Conservation (phyloP, 2,888 invertebrate genomes). For the Xiphydria camelus region DNA sequence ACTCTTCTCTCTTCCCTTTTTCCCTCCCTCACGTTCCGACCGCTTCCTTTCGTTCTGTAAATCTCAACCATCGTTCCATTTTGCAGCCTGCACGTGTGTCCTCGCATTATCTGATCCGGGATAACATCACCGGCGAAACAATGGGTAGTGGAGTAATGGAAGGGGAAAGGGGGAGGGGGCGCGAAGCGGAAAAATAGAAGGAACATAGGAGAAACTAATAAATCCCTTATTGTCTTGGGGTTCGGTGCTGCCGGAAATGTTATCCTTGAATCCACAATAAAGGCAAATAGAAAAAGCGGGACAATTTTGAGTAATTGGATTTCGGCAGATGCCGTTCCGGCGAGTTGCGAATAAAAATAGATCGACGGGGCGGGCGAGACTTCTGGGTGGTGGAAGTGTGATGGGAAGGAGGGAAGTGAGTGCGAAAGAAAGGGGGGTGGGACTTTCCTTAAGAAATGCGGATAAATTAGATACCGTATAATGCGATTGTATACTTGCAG, state of each 20-base stretch:
- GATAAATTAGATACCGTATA: no score
- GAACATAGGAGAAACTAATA: conserved; percentile 5
- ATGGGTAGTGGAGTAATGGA: conserved; percentile 14
- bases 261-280: conserved; percentile 2
- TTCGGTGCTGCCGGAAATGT: background rate
- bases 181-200: conserved; percentile 8
- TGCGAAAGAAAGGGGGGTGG: background rate
- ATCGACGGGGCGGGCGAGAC: no score
- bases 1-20: background rate
- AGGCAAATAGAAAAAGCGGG: conserved; percentile 6
- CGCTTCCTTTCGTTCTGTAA: background rate
- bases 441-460: no score
- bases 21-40: conserved; percentile 1
- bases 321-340: conserved; percentile 15
- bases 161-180: background rate
- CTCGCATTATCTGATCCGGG: background rate
- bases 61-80: no score
- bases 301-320: conserved; percentile 30
- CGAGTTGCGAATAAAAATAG: background rate
- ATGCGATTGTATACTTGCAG: no score
- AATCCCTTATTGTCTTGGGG: conserved; percentile 1
- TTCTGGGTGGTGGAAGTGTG: no score
- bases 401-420: no score
- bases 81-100: no score
- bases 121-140: background rate